Base-by-base conservation (phyloP, 2,888 invertebrate genomes). In the Dendrolimus houi region DNA sequence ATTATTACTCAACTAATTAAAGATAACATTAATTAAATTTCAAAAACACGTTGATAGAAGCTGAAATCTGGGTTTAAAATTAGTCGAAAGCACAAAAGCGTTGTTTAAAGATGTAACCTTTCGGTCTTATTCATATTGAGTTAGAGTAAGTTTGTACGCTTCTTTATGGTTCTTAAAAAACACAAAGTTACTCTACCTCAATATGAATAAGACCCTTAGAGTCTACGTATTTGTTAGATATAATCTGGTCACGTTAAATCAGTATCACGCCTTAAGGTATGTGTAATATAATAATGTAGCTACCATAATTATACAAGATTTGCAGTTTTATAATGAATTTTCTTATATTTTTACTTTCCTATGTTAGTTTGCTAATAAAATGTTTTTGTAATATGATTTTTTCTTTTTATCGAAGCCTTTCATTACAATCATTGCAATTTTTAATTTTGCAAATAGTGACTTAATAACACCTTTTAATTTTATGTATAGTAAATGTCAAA, bases 301-400 rank as follows among this genome's bases (percentile, higher is more conserved):
- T 83, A 86, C 83, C 84, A 83, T 83, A 82, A 69, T 76, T 81
- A 80, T 85, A 85, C 81, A 82, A 79, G 72, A 78, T 84, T 86
- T 86, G 83, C 88, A 87, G 76, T 88, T 87, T 87, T 87, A 75
- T 88, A 87, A 82, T 81, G 77, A 83, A 75, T 84, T 87, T 76
- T 88, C 85, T 83, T 89, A 88, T 86, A 85, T 89, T 90, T 89
- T 84, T 88, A 89, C 87, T 89, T 89, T 89, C 89, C 87, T 88
- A 89, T 86, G 83, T 85, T 87, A 89, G 86, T 87, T 88, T 87
- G 85, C 87, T 89, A 90, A 89, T 90, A 88, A 90, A 90, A 88
- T 85, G 87, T 88, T 90, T 88, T 88, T 81, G 81, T 81, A 82
- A 85, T 85, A 75, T 40, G 55, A 10, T 47, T 62, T 67, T 68